Percentiles rank a stretch among this genome's conserved stretches.
These are phyloP conservation scores for Liopterus haemorrhoidalis DNA, from an alignment of 2,888 invertebrate genomes.

Conservation along the genomic window DNA sequence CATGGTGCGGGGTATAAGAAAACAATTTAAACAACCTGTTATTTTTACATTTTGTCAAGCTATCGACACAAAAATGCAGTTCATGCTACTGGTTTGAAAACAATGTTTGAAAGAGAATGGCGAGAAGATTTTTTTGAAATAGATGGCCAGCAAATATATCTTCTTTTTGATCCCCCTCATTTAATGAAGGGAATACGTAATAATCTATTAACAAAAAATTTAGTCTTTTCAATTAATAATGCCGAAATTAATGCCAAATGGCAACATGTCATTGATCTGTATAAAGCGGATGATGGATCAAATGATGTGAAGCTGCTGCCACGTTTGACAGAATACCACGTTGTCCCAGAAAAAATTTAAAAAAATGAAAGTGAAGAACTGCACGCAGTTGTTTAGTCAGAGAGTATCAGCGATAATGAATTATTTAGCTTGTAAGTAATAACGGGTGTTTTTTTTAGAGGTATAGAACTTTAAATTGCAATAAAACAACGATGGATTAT, in stretches of 20 bases:
- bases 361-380: too few relatives aligned
- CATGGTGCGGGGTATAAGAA: conserved; percentile 34
- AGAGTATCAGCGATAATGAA: too few relatives aligned
- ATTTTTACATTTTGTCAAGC: conserved; percentile 6
- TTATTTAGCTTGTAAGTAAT: too few relatives aligned
- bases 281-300: neutral
- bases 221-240: neutral
- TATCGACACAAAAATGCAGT: neutral
- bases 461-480: too few relatives aligned
- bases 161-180: conserved; percentile 9
- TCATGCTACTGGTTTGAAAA: neutral
- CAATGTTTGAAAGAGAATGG: neutral
- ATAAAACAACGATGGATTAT: too few relatives aligned
- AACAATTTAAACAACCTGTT: conserved; percentile 12
- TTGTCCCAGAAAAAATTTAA: too few relatives aligned
- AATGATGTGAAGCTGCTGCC: neutral
- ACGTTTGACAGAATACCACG: neutral
- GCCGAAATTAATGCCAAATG: neutral
- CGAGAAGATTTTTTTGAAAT: conserved; percentile 3
- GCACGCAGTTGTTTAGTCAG: too few relatives aligned
- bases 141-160: neutral
- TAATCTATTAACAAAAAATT: conserved; percentile 1
- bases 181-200: conserved; percentile 8
- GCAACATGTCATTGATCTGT: neutral
- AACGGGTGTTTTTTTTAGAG: too few relatives aligned